phyloP scores from a whole-genome alignment of 1,140 invertebrate species.

The Plodia interpunctella region DNA sequence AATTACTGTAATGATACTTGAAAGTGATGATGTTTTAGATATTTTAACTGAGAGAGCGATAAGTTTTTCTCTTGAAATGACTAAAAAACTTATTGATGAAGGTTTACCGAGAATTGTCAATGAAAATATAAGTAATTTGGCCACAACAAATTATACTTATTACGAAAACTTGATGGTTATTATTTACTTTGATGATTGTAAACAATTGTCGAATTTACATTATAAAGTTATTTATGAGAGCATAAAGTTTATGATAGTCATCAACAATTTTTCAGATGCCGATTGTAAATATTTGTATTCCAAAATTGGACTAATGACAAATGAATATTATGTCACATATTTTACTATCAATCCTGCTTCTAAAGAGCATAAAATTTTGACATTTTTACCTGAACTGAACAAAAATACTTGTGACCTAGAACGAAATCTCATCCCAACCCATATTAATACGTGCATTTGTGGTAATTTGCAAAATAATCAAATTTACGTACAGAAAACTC shows the following conservation, averaged over 20 bases:
- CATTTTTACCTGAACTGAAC: slow-evolving; percentile 34
- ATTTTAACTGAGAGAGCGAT: neutral
- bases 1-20: neutral
- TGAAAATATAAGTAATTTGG: neutral
- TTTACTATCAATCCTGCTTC: slow-evolving; percentile 18
- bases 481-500: slow-evolving; percentile 35
- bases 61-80: neutral
- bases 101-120: neutral
- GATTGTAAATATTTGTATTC: slow-evolving; percentile 19
- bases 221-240: slow-evolving; percentile 16
- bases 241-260: slow-evolving; percentile 35
- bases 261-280: slow-evolving; percentile 17
- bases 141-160: slow-evolving; percentile 10
- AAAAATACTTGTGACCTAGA: slow-evolving; percentile 31
- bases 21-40: neutral
- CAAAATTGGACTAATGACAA: slow-evolving; percentile 17
- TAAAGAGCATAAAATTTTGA: slow-evolving; percentile 22
- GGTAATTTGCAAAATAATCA: slow-evolving; percentile 19
- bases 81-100: neutral
- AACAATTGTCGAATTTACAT: slow-evolving; percentile 20
- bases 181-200: slow-evolving; percentile 25
- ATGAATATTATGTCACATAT: slow-evolving; percentile 32
- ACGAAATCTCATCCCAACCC: slow-evolving; percentile 17
- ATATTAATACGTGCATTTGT: slow-evolving; percentile 34
- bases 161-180: slow-evolving; percentile 27